Base-by-base conservation (phyloP, 2,888 invertebrate species). In the Nebria brevicollis region DNA sequence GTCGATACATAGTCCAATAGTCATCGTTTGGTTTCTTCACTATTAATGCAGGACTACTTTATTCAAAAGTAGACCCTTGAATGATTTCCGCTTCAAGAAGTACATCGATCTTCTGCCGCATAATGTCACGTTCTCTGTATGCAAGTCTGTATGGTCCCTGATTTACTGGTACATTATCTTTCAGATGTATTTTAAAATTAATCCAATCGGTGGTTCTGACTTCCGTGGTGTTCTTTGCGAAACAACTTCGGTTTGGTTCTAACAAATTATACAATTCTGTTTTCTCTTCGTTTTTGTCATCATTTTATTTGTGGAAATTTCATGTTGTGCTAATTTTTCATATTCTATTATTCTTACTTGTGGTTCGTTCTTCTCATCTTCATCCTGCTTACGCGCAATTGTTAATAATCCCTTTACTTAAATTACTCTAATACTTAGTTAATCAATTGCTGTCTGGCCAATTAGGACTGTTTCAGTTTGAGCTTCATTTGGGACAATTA, bases 1-100 rank as follows among this genome's bases (percentile, higher is more conserved):
- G 20, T 86, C 86, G 13, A 86, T 66, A 41, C 83, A 83, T 74
- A 86, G 75, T 8, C 85, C 85, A 82, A 5, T 77, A 64, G 64
- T 84, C 83, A 7, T 84, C 84, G 11, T 83, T 84, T 66, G 84
- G 82, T 77, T 86, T 86, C 10, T 75, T 41, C 0, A 86, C 86
- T 1, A 86, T 65, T 3, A 86, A 75, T 0, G 85, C 79, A 0
- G 85, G 86, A n/a, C 84, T 85, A 1, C 82, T 84, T 54, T 83
- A 85, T 1, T 77, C 75, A 13, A 83, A 84, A 10, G 66, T 74
- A 7, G 82, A 80, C 6, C 73, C 77, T n/a, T 65, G 20, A 43
- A 82, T 75, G 26, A 81, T 81, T 11, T 76, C 83, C 5, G 11
- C 26, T 34, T 68, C 25, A 65, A 81, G 41, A 42, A 76, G 25